Percentiles rank a stretch among this genome's conserved stretches.
Evolutionary conservation across 1,140 invertebrate species (phyloP).

Genomic region (Halotydeus destructor): DNA sequence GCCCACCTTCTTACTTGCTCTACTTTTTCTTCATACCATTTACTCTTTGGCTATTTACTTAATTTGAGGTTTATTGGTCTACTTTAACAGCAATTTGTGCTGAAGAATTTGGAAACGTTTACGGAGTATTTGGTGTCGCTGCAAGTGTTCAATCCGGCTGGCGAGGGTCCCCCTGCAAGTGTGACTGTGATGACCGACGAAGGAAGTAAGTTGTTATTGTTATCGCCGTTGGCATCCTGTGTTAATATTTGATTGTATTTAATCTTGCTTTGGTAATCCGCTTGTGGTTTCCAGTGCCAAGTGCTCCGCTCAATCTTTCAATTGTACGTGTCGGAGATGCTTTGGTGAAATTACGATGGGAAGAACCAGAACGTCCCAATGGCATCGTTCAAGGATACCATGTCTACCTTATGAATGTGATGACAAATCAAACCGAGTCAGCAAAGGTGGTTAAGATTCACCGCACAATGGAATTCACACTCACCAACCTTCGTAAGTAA

Average conservation of each 20-base stretch:
- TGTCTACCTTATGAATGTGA: slow-evolving; percentile 18
- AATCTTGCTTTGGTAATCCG: not conserved
- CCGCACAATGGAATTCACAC: not conserved
- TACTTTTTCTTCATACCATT: not conserved
- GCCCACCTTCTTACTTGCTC: no score
- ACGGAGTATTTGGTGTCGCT: slow-evolving; percentile 50
- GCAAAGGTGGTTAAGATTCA: not conserved
- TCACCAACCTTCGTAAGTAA: not conserved
- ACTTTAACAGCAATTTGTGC: slow-evolving; percentile 38
- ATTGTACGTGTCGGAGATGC: slow-evolving; percentile 46
- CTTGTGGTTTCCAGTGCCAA: not conserved
- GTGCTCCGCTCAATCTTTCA: slow-evolving; percentile 28
- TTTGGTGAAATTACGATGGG: slow-evolving; percentile 54
- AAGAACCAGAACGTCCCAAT: slow-evolving; percentile 45
- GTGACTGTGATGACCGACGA: slow-evolving; percentile 55
- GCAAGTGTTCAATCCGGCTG: slow-evolving; percentile 52
- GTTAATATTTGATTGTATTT: not conserved
- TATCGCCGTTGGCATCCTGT: not conserved
- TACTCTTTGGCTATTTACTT: not conserved
- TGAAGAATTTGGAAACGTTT: slow-evolving; percentile 43
- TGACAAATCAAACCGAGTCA: slow-evolving; percentile 15
- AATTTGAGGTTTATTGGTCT: not conserved
- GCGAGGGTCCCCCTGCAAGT: slow-evolving; percentile 41
- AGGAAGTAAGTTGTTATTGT: slow-evolving; percentile 38
- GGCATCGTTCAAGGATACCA: slow-evolving; percentile 24